Evolutionary conservation across 2,113 vertebrate species (phyloP).

Genomic region (Chitala chitala): DNA sequence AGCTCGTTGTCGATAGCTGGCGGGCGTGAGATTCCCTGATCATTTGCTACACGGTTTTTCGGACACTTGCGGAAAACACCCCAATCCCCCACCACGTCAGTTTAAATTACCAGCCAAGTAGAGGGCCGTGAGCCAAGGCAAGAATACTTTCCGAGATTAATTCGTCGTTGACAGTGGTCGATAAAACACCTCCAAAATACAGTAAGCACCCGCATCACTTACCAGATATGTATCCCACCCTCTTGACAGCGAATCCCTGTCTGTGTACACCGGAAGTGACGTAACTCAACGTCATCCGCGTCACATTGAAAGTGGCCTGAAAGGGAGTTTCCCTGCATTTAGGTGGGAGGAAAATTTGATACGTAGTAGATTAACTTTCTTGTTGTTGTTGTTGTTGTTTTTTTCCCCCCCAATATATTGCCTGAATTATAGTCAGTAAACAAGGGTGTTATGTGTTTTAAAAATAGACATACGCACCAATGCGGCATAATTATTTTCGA

Average conservation of each 20-base stretch:
- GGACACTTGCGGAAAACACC: not conserved
- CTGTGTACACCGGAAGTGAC: constrained; percentile 66
- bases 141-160: not conserved
- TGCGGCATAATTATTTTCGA: no score
- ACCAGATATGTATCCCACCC: constrained; percentile 69
- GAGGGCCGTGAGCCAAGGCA: not conserved
- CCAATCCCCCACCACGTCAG: not conserved
- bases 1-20: constrained; percentile 9
- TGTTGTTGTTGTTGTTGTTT: not conserved
- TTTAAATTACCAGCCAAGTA: not conserved
- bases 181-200: constrained; percentile 31
- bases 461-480: not conserved
- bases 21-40: constrained; percentile 10
- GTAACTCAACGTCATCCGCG: constrained; percentile 2
- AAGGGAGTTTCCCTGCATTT: constrained; percentile 25
- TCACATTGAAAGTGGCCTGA: constrained; percentile 2
- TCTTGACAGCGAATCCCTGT: constrained; percentile 64
- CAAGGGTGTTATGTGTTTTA: not conserved
- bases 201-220: constrained; percentile 53
- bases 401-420: not conserved
- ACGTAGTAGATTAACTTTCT: not conserved
- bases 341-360: constrained; percentile 17
- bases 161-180: not conserved
- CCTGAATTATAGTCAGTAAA: not conserved
- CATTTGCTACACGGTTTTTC: constrained; percentile 21